Base-by-base conservation (phyloP, 2,797 vertebrate genomes). In the Oophaga sylvatica region DNA sequence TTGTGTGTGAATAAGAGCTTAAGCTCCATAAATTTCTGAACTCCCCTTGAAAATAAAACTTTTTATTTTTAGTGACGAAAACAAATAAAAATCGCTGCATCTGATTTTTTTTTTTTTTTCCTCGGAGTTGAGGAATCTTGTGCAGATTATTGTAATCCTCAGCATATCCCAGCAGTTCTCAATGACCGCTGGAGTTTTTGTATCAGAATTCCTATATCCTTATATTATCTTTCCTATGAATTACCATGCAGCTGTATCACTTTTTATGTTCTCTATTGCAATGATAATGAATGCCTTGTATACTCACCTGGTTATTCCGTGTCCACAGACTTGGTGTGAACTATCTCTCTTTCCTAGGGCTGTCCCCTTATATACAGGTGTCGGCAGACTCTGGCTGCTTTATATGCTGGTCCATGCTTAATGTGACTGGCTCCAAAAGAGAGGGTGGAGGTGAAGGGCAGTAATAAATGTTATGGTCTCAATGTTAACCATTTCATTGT, bases 381-480 rank as follows among this genome's bases (percentile, higher is more conserved):
- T 53, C 29, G 29, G 60, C 62, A 41, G 26, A 71, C 59, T 76
- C 22, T 65, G 80, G n/a, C 59, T 63, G 70, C 63, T 81, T 76
- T 81, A 87, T 82, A 87, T 82, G 35, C 59, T 76, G 60, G 35
- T 41, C 59, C 59, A 45, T 77, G 70, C 59, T 16, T 56, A 62
- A 67, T 65, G 79, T 76, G 56, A 48, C 80, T 68, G 79, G 79
- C 45, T 85, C 6, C 35, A 81, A 57, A 26, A 59, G 53, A 65
- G 70, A 82, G 80, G 86, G 86, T 83, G 80, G 48, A 78, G 80
- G 80, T 80, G 60, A 63, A 60, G 48, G 57, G 60, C 71, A 59
- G 41, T 82, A 63, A 67, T 77, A 79, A 59, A 78, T 57, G 17
- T 79, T 56, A 67, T 59, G 45, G 62, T n/a, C 65, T 65, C 56